These are phyloP conservation scores for Oligia fasciuncula DNA, from an alignment of 2,888 invertebrate genomes.

Conservation along the genomic window DNA sequence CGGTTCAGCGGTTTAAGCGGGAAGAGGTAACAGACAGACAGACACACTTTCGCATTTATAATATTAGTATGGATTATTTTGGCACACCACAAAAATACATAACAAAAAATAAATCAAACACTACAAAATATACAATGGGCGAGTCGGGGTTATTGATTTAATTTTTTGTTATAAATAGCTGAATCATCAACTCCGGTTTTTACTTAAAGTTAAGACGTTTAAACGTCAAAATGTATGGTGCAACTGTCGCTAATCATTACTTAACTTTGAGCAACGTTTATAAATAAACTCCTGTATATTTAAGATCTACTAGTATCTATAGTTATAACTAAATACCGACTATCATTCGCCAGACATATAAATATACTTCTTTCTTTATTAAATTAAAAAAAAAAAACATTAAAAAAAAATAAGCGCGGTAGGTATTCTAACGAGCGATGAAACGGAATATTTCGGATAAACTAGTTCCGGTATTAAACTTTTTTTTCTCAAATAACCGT, in stretches of 20 bases:
- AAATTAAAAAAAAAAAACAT: no score
- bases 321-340: background rate
- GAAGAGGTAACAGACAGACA: no score
- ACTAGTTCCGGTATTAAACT: constrained; percentile 6
- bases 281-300: no score
- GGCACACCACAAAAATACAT: no score
- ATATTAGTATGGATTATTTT: background rate
- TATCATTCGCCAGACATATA: background rate
- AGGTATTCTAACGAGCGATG: constrained; percentile 4
- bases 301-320: background rate
- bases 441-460: constrained; percentile 1
- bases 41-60: no score
- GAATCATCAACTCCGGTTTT: background rate
- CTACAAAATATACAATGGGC: background rate
- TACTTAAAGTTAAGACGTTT: background rate
- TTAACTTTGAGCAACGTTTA: no score
- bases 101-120: background rate
- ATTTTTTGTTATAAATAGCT: background rate
- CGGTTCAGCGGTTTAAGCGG: no score
- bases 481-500: constrained; percentile 39
- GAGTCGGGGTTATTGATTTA: background rate
- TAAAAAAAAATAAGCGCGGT: background rate
- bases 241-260: no score
- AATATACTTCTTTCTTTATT: no score
- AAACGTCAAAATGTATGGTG: no score